Evolutionary conservation across 2,888 invertebrate genomes (phyloP).

Genomic region (Apodemia arnacis): DNA sequence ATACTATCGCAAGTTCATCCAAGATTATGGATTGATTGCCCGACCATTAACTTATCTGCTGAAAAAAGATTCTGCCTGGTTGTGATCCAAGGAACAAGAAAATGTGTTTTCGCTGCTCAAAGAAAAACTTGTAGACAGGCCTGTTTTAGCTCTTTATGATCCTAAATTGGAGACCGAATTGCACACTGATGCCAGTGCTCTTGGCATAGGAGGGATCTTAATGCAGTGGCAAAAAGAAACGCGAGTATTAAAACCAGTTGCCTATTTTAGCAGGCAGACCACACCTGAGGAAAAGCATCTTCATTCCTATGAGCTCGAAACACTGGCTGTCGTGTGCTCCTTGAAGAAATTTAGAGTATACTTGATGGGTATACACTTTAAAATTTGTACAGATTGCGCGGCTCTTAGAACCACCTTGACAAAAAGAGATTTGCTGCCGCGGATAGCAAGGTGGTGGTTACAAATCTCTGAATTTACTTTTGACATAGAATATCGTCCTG

Average conservation of each 20-base stretch:
- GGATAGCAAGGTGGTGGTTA: constrained; percentile 26
- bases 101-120: no score
- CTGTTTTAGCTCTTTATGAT: neutral
- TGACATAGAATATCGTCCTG: constrained; percentile 26
- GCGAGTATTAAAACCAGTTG: constrained; percentile 39
- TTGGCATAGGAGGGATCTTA: neutral
- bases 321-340: constrained; percentile 19
- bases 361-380: no score
- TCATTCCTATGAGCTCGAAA: constrained; percentile 35
- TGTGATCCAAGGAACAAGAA: no score
- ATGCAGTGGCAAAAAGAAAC: constrained; percentile 16
- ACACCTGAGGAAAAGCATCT: constrained; percentile 32
- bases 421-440: constrained; percentile 14
- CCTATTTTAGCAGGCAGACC: constrained; percentile 31
- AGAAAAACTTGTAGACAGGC: no score
- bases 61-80: no score
- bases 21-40: no score
- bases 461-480: constrained; percentile 15
- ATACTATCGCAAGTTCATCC: no score
- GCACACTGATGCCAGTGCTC: neutral
- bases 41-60: no score
- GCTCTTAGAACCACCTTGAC: constrained; percentile 5
- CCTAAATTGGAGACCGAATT: neutral
- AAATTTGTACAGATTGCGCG: no score
- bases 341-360: constrained; percentile 13